phyloP scores from a whole-genome alignment of 2,888 invertebrate species.

The Carcina quercana region DNA sequence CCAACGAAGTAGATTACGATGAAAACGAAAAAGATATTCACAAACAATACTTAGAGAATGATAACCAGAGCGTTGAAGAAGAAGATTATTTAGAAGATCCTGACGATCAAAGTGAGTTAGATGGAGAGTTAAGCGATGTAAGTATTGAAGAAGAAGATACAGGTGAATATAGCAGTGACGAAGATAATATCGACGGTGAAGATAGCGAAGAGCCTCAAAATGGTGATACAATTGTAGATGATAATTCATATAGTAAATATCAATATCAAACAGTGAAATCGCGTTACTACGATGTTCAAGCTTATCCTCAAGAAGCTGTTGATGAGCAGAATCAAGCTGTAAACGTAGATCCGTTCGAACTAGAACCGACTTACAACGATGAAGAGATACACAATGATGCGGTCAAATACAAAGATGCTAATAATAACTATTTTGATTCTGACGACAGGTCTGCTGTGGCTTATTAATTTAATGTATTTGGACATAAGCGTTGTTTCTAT shows the following conservation, averaged over 20 bases:
- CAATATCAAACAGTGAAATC: slow-evolving; percentile 33
- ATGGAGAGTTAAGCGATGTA: slow-evolving; percentile 20
- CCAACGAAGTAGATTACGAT: slow-evolving; percentile 14
- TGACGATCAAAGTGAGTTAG: slow-evolving; percentile 12
- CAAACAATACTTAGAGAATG: slow-evolving; percentile 3
- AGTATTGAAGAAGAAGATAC: slow-evolving; percentile 19
- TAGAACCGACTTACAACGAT: slow-evolving; percentile 36
- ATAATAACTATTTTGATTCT: slow-evolving; percentile 41
- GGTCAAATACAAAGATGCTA: slow-evolving; percentile 34
- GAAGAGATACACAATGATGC: slow-evolving; percentile 30
- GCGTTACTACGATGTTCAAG: slow-evolving; percentile 29
- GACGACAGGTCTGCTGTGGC: slow-evolving; percentile 44
- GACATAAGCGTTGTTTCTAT: neutral
- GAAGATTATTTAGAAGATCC: slow-evolving; percentile 12
- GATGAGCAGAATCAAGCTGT: slow-evolving; percentile 19
- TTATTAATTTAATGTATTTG: slow-evolving; percentile 23
- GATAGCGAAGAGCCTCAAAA: slow-evolving; percentile 7
- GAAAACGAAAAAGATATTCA: slow-evolving; percentile 16
- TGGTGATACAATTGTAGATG: slow-evolving; percentile 18
- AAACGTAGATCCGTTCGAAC: slow-evolving; percentile 27
- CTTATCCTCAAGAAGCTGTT: slow-evolving; percentile 30
- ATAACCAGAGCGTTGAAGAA: neutral
- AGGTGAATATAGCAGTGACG: slow-evolving; percentile 17
- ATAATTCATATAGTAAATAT: slow-evolving; percentile 32
- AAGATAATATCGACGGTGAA: slow-evolving; percentile 14